Conservation (phyloP, 2,113 vertebrate species). For the Coptodon rendalli region DNA sequence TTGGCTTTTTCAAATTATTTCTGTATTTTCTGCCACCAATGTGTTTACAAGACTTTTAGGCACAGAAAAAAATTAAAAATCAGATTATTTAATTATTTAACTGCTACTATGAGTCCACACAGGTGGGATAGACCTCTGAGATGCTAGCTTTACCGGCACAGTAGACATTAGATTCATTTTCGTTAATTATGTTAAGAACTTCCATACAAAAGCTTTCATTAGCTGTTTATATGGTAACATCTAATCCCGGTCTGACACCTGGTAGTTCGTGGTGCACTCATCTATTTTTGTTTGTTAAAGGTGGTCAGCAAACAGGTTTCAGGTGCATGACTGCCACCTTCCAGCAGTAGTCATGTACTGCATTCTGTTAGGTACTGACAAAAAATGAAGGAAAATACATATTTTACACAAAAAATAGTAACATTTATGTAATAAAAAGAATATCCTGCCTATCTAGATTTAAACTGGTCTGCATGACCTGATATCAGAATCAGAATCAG, state of each 20-base stretch:
- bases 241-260: not conserved
- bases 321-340: not conserved
- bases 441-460: not conserved
- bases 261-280: not conserved
- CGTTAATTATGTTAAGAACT: not conserved
- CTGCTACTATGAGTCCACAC: not conserved
- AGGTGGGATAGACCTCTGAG: not conserved
- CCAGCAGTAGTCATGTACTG: not conserved
- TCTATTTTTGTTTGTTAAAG: not conserved
- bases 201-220: not conserved
- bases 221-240: not conserved
- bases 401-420: not conserved
- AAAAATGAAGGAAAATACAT: not conserved
- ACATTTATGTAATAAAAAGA: not conserved
- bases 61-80: not conserved
- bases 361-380: not conserved
- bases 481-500: not conserved
- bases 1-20: not conserved
- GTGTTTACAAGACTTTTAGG: not conserved
- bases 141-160: not conserved
- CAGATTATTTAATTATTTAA: not conserved
- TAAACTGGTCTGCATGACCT: not conserved
- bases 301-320: not conserved
- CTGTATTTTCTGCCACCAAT: not conserved
- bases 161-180: not conserved